Base-by-base conservation (phyloP, 1,140 invertebrate species). In the Bactericera cockerelli region DNA sequence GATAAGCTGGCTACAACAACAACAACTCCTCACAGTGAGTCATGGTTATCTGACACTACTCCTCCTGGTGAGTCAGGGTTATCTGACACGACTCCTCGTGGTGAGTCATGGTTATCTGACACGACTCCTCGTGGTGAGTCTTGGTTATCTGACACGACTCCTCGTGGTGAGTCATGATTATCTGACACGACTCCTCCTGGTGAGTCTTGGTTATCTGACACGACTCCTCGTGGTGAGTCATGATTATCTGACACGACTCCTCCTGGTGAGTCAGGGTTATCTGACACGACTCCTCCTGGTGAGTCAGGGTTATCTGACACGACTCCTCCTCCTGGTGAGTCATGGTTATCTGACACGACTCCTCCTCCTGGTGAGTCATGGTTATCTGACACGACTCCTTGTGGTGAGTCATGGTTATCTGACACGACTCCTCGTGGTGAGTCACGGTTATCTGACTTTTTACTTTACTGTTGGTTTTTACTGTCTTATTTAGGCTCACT, bases 261-360 rank as follows among this genome's bases (percentile, higher is more conserved):
- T 57, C 57, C 1, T 56, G 38, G 57, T 16, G 21, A 56, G 39
- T 59, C n/a, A n/a, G n/a, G n/a, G n/a, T n/a, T n/a, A n/a, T n/a
- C n/a, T n/a, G n/a, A n/a, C n/a, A n/a, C n/a, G n/a, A n/a, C n/a
- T n/a, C n/a, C n/a, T n/a, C n/a, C n/a, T n/a, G n/a, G n/a, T n/a
- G n/a, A n/a, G n/a, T n/a, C n/a, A n/a, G n/a, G n/a, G n/a, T 4
- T 21, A 13, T 16, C 39, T 6, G 56, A 25, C 31, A 4, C 11
- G 4, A 57, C 24, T 8, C 11, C 8, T 26, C 42, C 4, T 49
- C 42, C 22, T 56, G 55, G 26, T 28, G 26, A 56, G 55, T 26
- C 4, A 49, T 49, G 33, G 16, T 11, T 36, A 10, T 36, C 16
- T 36, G 33, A 16, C 16, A 36, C 33, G 16, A 36, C 33, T 10